phyloP scores from a whole-genome alignment of 2,113 vertebrate species.

The Hoplias malabaricus region DNA sequence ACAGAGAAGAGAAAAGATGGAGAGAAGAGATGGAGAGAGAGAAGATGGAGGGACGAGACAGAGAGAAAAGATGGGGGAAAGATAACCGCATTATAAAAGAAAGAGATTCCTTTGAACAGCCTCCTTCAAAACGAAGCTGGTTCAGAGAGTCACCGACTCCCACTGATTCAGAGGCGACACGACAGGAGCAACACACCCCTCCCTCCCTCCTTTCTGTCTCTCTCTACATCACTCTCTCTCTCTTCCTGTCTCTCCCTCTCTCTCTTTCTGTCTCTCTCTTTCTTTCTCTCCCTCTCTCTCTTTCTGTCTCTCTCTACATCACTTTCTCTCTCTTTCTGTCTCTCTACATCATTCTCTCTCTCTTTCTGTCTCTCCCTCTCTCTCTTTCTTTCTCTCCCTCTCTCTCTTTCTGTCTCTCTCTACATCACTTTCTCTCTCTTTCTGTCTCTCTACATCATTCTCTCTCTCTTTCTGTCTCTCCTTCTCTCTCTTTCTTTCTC shows the following conservation, averaged over 20 bases:
- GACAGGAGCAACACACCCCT: conserved; percentile 75
- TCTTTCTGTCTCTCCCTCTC: too few species aligned
- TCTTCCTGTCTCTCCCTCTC: conserved; percentile 34
- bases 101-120: conserved; percentile 84
- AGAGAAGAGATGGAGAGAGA: conserved; percentile 77
- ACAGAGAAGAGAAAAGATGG: conserved; percentile 63
- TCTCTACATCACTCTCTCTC: conserved; percentile 40
- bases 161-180: conserved; percentile 82
- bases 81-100: conserved; percentile 98
- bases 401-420: too few species aligned
- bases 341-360: too few species aligned
- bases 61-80: conserved; percentile 68
- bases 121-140: conserved; percentile 89
- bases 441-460: too few species aligned
- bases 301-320: too few species aligned
- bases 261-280: too few species aligned
- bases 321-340: too few species aligned
- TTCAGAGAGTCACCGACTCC: conserved; percentile 92
- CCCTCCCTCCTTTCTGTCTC: conserved; percentile 57
- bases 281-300: too few species aligned
- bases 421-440: too few species aligned
- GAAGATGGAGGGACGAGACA: conserved; percentile 74
- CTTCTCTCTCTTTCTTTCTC: too few species aligned
- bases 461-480: too few species aligned
- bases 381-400: too few species aligned